Base-by-base conservation (phyloP, 2,888 invertebrate genomes). In the Hedya salicella region DNA sequence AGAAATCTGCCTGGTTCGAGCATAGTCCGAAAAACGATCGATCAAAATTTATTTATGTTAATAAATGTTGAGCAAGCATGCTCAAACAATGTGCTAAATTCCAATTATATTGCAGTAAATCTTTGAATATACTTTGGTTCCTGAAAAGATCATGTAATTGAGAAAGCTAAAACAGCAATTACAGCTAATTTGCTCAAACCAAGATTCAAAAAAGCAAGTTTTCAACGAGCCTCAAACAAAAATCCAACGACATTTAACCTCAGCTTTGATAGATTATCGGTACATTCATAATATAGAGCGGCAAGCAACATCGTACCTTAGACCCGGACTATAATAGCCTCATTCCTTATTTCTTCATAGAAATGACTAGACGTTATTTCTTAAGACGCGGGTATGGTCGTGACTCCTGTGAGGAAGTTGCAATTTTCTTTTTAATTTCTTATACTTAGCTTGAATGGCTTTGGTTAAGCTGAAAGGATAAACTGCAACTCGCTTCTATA, bases 381-480 rank as follows among this genome's bases (percentile, higher is more conserved):
- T 44, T 46, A 49, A 50, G 50, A 19, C 14, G 25, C 56, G 56
- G 61, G 48, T 50, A 19, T 46, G 56, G 62, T 69, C 69, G 68
- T 69, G 69, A 69, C 68, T 68, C 17, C 21, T 62, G 56, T 30
- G 42, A 69, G 68, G 69, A 68, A 69, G 68, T 66, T 65, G 68
- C 48, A 62, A 62, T 62, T 68, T 64, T 39, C 40, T 69, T 69
- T 68, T 69, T 68, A 68, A 67, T 69, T 68, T 66, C 53, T 66
- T 56, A 65, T 65, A 65, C 59, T 65, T 59, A 65, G 46, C 52
- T 50, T 59, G 65, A 65, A 65, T 46, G 52, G 52, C 48, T 59
- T 59, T 53, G 54, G 54, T 65, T 65, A 57, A 65, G 59, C 46
- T 65, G 13, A 59, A 59, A 46, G 59, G 46, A 59, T 65, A 65